A percentile compares a stretch with the other conserved stretches of the same genome.
Conservation (phyloP, 2,888 invertebrate species). For the Eilema griseolum region DNA sequence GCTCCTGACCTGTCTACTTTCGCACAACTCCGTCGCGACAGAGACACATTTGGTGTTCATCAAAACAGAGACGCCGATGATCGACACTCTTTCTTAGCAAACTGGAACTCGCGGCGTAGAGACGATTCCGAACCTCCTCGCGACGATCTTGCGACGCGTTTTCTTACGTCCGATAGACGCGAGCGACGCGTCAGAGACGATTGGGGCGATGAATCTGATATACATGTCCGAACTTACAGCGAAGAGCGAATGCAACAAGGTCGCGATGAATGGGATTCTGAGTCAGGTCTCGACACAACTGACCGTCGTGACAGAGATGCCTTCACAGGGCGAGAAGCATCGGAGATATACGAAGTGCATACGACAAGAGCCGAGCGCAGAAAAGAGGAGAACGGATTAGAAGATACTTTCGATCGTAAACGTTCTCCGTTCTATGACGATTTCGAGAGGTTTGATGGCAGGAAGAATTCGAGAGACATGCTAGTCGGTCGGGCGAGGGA, state of each 20-base stretch:
- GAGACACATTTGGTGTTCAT: conserved; percentile 91
- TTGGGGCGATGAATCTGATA: conserved; percentile 81
- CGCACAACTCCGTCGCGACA: conserved; percentile 90
- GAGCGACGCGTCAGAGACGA: conserved; percentile 72
- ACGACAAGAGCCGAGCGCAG: conserved; percentile 72
- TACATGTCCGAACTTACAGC: conserved; percentile 63
- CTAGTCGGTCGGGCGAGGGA: conserved; percentile 80
- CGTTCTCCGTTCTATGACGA: conserved; percentile 79
- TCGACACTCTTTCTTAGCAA: conserved; percentile 83
- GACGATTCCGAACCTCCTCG: conserved; percentile 76
- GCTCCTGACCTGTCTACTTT: conserved; percentile 86
- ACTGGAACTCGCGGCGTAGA: conserved; percentile 81
- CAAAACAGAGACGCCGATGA: conserved; percentile 88
- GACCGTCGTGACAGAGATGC: conserved; percentile 73
- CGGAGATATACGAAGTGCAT: conserved; percentile 82
- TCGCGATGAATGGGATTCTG: conserved; percentile 84
- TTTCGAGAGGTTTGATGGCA: conserved; percentile 80
- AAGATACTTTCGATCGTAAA: conserved; percentile 73
- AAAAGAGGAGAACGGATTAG: conserved; percentile 75
- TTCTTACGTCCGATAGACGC: conserved; percentile 76
- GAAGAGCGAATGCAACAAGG: conserved; percentile 69
- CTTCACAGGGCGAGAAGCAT: conserved; percentile 79
- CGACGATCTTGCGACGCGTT: conserved; percentile 79
- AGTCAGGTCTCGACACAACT: conserved; percentile 73
- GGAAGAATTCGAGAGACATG: conserved; percentile 85